Evolutionary conservation across 1,140 invertebrate species (phyloP), one percentile per base, ranked within the genome.

Genomic region (Venturia canescens): DNA sequence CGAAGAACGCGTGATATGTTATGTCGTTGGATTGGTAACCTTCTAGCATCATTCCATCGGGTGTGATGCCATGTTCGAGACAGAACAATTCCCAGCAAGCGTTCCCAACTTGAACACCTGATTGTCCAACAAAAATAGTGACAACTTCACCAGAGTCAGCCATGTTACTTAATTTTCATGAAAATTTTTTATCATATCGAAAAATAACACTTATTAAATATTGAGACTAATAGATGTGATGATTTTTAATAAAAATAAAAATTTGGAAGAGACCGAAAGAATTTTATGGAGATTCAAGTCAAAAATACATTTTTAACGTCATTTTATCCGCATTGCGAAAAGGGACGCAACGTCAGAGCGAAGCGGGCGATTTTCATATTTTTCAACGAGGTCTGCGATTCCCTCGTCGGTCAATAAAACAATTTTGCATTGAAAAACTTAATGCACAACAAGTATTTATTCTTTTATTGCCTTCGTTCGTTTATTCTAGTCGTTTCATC

Each of bases 71-170:
- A 87, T 95, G 94, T 85, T 95, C 95, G 66, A 95, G 86, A 85
- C 95, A 95, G 85, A 95, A 95, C 75, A 96, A 90, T 86, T 96
- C 95, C 92, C 92, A 93, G 76, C 90, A 92, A 53, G 94, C 94
- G 88, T 94, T 95, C 70, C 94, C 95, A 66, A 96, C 94, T 88
- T 96, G 95, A 16, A 94, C 93, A 44, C 95, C 95, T 31, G 95
- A 95, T 88, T 95, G 95, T 21, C 94, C 94, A 63, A 95, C 90
- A 84, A 95, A 95, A 75, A 95, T 91, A 71, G 93, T 94, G 69
- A 95, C 92, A 81, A 93, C 91, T 85, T 94, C 93, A 63, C 87
- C 82, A 78, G 72, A 53, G 21, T 23, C 16, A 1, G 67, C 70
- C 83, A 84, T 85, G 7, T 9, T 48, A 60, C 26, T n/a, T 0